Conservation (phyloP, 2,797 vertebrate species). For the Furcifer pardalis region DNA sequence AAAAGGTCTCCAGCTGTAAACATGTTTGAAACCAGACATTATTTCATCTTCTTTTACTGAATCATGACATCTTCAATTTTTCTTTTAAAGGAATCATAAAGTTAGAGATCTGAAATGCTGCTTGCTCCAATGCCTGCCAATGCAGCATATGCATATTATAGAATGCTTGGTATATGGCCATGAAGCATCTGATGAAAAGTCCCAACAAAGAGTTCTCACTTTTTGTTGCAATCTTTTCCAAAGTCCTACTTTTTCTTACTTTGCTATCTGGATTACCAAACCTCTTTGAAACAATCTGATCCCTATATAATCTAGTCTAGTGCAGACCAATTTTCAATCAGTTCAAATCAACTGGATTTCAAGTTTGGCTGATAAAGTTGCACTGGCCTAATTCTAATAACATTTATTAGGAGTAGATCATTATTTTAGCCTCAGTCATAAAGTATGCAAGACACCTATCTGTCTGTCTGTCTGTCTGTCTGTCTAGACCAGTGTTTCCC, state of each 20-base stretch:
- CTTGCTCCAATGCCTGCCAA: not conserved
- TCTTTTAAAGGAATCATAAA: not conserved
- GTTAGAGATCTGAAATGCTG: not conserved
- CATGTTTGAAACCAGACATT: not conserved
- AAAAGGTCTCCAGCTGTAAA: slow-evolving; percentile 19
- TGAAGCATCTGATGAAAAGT: not conserved
- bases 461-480: no score
- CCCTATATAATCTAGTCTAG: no score
- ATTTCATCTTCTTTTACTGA: not conserved
- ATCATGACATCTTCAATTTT: not conserved
- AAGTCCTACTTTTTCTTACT: not conserved
- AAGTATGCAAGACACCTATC: not conserved
- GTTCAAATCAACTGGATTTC: no score
- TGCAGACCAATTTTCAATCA: no score
- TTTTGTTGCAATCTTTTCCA: not conserved
- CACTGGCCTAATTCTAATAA: not conserved
- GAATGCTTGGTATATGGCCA: not conserved
- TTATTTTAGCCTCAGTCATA: not conserved
- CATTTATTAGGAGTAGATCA: not conserved
- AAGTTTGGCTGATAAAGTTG: not conserved
- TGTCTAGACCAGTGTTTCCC: no score
- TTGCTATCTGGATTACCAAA: not conserved
- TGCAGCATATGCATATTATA: not conserved
- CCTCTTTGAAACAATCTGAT: not conserved
- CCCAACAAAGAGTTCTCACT: not conserved